phyloP scores from a whole-genome alignment of 1,140 invertebrate genomes.

The Lithobius niger region DNA sequence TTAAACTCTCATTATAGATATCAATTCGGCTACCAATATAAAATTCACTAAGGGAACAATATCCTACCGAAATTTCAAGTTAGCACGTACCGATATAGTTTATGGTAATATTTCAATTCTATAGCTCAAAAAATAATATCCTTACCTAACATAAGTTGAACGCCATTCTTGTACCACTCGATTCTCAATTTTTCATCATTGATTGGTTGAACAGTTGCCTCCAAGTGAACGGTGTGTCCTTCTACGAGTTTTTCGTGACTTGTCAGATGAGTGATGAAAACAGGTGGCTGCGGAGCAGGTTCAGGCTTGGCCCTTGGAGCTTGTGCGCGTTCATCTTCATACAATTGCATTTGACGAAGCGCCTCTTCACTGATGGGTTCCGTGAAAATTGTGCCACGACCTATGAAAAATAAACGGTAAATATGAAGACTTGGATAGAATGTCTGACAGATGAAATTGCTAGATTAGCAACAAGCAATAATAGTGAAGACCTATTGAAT shows the following conservation, averaged over 20 bases:
- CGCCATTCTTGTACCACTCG: constrained; percentile 86
- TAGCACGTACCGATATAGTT: no score
- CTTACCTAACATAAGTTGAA: constrained; percentile 62
- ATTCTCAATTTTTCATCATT: constrained; percentile 37
- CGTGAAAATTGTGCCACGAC: constrained; percentile 52
- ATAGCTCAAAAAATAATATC: no score
- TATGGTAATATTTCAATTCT: no score
- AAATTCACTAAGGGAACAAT: no score
- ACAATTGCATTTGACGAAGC: constrained; percentile 79
- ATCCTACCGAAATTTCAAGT: no score
- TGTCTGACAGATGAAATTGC: no score
- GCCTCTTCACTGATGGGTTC: constrained; percentile 67
- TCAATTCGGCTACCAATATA: no score
- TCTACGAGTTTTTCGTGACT: constrained; percentile 73
- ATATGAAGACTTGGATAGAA: no score
- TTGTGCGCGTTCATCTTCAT: constrained; percentile 76
- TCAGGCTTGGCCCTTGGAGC: constrained; percentile 73
- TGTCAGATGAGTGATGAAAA: constrained; percentile 78
- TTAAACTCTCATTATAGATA: constrained; percentile 1
- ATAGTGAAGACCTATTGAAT: no score
- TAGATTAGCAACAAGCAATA: no score
- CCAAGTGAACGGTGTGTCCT: constrained; percentile 38
- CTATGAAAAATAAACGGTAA: constrained; percentile 23
- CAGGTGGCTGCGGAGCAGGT: constrained; percentile 64
- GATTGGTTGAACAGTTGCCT: constrained; percentile 31